Evolutionary conservation across 2,888 invertebrate genomes (phyloP).

Genomic region (Heliconius ismenius): DNA sequence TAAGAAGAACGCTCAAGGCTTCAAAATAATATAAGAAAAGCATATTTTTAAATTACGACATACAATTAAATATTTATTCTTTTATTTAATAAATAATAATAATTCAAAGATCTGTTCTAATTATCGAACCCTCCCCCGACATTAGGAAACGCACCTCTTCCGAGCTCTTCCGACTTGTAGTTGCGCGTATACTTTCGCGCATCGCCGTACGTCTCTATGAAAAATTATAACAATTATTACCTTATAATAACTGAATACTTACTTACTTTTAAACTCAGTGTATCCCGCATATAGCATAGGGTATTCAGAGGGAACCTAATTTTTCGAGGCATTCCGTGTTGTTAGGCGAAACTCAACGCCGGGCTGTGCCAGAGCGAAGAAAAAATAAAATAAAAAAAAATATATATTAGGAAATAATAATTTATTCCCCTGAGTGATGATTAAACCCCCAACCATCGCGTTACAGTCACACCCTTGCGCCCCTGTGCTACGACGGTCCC

Average conservation of each 20-base stretch:
- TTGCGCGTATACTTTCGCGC: conserved; percentile 38
- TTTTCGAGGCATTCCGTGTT: too few relatives aligned
- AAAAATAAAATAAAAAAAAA: too few relatives aligned
- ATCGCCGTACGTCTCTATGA: conserved; percentile 42
- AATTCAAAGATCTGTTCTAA: background rate
- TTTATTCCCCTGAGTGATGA: too few relatives aligned
- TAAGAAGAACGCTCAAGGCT: background rate
- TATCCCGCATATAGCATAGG: too few relatives aligned
- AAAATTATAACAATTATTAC: background rate
- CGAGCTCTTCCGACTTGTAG: conserved; percentile 26
- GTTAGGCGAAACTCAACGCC: too few relatives aligned
- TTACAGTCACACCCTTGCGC: too few relatives aligned
- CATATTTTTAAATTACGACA: background rate
- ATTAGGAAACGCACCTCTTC: conserved; percentile 7
- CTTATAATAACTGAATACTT: too few relatives aligned
- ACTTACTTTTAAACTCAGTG: too few relatives aligned
- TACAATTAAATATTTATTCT: background rate
- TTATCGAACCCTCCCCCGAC: background rate
- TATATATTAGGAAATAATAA: background rate
- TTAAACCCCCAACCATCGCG: too few relatives aligned
- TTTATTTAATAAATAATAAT: background rate
- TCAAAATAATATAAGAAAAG: background rate
- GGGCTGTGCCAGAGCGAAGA: background rate
- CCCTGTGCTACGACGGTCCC: too few relatives aligned
- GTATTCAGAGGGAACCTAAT: too few relatives aligned